Base-by-base conservation (phyloP, 2,113 vertebrate species). In the Zosterops pallidus region DNA sequence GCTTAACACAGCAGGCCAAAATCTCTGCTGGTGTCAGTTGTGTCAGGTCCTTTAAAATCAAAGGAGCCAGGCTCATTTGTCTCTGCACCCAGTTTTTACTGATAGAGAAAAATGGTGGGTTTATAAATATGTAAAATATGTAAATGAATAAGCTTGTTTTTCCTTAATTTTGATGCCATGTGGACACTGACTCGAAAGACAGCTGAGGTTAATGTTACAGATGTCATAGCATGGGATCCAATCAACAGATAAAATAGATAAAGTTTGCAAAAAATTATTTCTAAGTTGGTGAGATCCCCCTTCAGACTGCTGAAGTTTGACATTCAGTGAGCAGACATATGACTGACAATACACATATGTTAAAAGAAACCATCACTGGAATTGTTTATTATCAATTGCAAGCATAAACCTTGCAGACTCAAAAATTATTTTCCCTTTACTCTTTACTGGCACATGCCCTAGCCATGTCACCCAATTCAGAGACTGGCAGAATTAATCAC, bases 111-210 rank as follows among this genome's bases (percentile, higher is more conserved):
- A 89, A 69, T 19, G 0, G 9, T 79, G 12, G 0, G 5, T 87
- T 92, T 95, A 84, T 95, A 92, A 92, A 90, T 80, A 91, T 89
- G 46, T 20, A 94, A 90, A 94, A 67, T 68, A 84, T 86, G 57
- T 57, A 95, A 94, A 97, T 64, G 5, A 87, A 37, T 37, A 59
- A 82, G 19, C 49, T 79, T 82, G 57, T n/a, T 85, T 95, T 95
- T 79, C 69, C 62, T 69, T 91, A 75, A 85, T 87, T 95, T 91
- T 95, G 53, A 53, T 65, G 86, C 62, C 63, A 80, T 55, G 44
- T 63, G 57, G 89, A 74, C 39, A 74, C 9, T 57, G 42, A 37
- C 67, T 95, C 50, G 46, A 88, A 95, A 95, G 75, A 88, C 83
- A 91, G 75, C 81, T 80, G 82, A 55, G 28, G 24, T 44, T 83